Evolutionary conservation across 2,113 vertebrate species (phyloP), one percentile per base, ranked within the genome.

Genomic region (Caranx ignobilis): DNA sequence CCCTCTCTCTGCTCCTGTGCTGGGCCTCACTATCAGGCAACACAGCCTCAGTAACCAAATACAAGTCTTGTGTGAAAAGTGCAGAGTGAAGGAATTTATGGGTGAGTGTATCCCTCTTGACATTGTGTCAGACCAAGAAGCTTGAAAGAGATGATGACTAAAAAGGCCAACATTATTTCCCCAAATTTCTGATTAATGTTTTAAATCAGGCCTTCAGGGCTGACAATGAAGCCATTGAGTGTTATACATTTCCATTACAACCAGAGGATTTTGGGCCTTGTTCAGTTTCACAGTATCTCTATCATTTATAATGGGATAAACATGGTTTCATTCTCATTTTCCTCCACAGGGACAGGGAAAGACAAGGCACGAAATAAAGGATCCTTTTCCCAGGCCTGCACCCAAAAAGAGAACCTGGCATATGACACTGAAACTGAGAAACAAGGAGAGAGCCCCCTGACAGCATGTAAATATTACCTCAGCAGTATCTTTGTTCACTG

Each of bases 1-100:
- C 91, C 11, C 95, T 99, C 16, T 0, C 94, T 8, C 92, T 98
- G 80, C 91, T 99, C 64, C 93, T 95, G 12, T 95, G 94, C 79
- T 99, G 97, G 97, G 95, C 96, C 71, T 54, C 94, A 16, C 18
- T 96, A 0, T 85, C 90, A 56, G 90, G 62, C 21, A 92, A 96
- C 66, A 16, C 55, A 4, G 56, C 75, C 92, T 97, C 4, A 94
- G 96, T 2, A 77, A 92, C 39, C 93, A 90, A 26, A 71, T 98
- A 74, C 96, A 94, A 54, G 48, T 76, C 1, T 26, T 96, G 41
- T 87, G 90, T 57, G 94, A 97, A 69, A 94, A 94, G 56, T 88
- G 94, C 87, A 93, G 88, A 55, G 62, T 94, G 75, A 95, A 89
- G 87, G 95, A 96, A 41, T 50, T 98, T 43, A 85, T 94, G 56